Base-by-base conservation (phyloP, 2,888 invertebrate genomes). In the Glomeris marginata region DNA sequence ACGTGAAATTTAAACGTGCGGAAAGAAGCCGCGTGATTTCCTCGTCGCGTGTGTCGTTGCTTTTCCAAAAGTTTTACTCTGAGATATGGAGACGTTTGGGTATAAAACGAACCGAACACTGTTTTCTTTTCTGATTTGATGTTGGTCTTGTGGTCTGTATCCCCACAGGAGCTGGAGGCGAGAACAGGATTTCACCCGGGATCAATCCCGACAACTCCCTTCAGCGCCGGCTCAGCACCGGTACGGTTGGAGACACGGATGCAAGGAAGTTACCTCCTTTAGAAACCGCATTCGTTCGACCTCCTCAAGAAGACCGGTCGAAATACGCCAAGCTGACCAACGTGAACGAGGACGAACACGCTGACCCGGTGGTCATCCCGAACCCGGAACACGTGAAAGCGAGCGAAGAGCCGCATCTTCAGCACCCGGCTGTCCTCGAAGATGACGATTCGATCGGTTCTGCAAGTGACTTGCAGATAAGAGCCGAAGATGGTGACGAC, bases 271-370 rank as follows among this genome's bases (percentile, higher is more conserved):
- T 50, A 4, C 28, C 51, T 11, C 44, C 53, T 20, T 28, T 8
- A 28, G 28, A 28, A 28, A 28, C 4, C 28, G 47, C 53, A 4
- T 53, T 53, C 22, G 45, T 46, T 2, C 41, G 42, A 57, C 72
- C 76, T 0, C 80, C 80, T 0, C 57, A 77, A 3, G 80, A 81
- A 59, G 80, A 81, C 63, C 73, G 82, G 33, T 80, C 81, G 18
- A 82, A 81, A 60, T 84, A 84, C 61, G 81, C 82, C 60, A 83
- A 84, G 63, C 67, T 84, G 43, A 74, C 77, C 21, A 66, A 66
- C 54, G 63, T 61, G 21, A 65, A 64, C 49, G 64, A 63, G 21
- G 61, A 65, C 41, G 59, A 61, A 44, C 60, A 62, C 15, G 33
- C 22, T 13, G 38, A 41, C 18, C 50, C 20, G 20, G 51, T 64